phyloP scores from a whole-genome alignment of 2,113 vertebrate species.

The Pardalotus punctatus region DNA sequence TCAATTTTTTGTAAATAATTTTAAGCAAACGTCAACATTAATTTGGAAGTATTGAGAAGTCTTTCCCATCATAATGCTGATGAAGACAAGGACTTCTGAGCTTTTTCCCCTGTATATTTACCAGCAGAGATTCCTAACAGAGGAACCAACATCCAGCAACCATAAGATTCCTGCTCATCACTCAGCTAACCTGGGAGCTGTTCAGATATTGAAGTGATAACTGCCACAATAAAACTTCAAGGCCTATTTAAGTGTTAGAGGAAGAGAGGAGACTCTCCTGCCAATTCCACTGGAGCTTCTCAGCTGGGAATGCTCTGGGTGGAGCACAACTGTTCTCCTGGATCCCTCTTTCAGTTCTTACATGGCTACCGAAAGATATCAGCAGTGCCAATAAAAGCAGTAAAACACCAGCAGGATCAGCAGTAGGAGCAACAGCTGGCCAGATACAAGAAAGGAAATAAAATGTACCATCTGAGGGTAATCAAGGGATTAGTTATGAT shows the following conservation, averaged over 20 bases:
- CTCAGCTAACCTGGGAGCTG: neutral
- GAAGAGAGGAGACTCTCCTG: neutral
- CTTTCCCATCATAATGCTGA: neutral
- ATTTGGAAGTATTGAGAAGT: neutral
- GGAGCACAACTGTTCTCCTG: neutral
- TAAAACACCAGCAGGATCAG: constrained; percentile 38
- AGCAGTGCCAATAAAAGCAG: neutral
- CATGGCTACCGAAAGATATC: neutral
- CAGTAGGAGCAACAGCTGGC: constrained; percentile 51
- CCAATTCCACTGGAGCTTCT: neutral
- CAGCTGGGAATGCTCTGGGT: neutral
- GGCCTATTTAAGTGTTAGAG: neutral
- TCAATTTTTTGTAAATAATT: neutral
- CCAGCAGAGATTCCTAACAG: neutral
- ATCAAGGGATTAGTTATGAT: constrained; percentile 52
- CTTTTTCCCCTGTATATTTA: neutral
- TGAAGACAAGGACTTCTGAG: neutral
- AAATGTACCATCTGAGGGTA: constrained; percentile 50
- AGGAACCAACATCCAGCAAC: neutral
- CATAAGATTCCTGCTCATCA: neutral
- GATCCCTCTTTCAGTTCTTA: neutral
- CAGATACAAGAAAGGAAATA: constrained; percentile 47
- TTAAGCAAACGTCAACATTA: neutral
- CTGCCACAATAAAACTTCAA: constrained; percentile 3
- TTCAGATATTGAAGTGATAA: neutral